phyloP scores from a whole-genome alignment of 2,888 invertebrate genomes.

The Sarcophaga caerulescens region DNA sequence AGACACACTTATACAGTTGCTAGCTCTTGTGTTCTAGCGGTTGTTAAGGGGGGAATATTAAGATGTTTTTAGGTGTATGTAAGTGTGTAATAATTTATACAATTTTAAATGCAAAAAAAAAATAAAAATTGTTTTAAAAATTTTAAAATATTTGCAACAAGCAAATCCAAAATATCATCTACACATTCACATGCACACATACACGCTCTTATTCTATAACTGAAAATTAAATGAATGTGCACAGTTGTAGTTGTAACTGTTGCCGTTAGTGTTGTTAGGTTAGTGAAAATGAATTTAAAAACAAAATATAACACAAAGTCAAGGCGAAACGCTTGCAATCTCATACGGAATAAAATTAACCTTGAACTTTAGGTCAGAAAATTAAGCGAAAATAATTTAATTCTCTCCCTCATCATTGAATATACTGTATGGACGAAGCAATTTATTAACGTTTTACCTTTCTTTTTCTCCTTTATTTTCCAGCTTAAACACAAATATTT shows the following conservation, averaged over 20 bases:
- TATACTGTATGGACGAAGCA: neutral
- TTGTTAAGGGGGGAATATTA: neutral
- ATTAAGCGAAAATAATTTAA: neutral
- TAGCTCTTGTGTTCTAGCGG: too few relatives aligned
- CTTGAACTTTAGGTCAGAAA: slow-evolving; percentile 61
- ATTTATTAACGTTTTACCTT: slow-evolving; percentile 7
- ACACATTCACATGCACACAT: neutral
- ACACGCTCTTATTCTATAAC: neutral
- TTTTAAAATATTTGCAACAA: slow-evolving; percentile 30
- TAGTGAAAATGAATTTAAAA: too few relatives aligned
- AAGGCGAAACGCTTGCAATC: slow-evolving; percentile 11
- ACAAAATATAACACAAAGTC: slow-evolving; percentile 29
- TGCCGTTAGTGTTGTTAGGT: too few relatives aligned
- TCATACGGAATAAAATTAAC: slow-evolving; percentile 14
- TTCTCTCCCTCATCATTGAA: too few relatives aligned
- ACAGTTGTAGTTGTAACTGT: neutral
- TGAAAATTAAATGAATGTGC: slow-evolving; percentile 4
- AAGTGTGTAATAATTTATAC: neutral
- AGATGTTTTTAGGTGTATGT: neutral
- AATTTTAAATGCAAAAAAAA: neutral
- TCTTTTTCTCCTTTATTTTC: slow-evolving; percentile 8
- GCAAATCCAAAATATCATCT: slow-evolving; percentile 3
- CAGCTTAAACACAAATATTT: slow-evolving; percentile 39
- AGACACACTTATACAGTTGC: too few relatives aligned
- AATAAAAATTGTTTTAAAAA: slow-evolving; percentile 24